These are phyloP conservation scores for Cepaea hortensis DNA, from an alignment of 2,888 invertebrate genomes.

Conservation along the genomic window DNA sequence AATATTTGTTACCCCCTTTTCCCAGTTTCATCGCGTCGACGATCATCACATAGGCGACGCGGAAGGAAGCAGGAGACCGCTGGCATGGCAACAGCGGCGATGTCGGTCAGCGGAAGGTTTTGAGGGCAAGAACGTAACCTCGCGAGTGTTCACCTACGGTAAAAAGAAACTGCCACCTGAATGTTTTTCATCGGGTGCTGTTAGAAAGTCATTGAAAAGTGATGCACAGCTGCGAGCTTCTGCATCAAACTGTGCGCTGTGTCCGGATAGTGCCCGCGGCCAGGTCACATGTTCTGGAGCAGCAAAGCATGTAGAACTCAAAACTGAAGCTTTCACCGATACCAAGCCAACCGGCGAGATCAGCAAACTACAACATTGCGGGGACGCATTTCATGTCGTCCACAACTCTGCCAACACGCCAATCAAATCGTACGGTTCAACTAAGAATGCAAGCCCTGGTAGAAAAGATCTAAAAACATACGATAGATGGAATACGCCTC, in stretches of 20 bases:
- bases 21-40: neutral
- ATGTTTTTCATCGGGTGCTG: neutral
- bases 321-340: neutral
- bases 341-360: neutral
- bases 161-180: neutral
- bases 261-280: no score
- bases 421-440: neutral
- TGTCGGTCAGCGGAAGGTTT: conserved; percentile 19
- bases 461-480: neutral
- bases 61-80: neutral
- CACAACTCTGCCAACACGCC: no score
- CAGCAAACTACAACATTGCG: no score
- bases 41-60: neutral
- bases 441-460: neutral
- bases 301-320: neutral
- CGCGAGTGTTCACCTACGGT: neutral
- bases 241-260: neutral
- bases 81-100: neutral
- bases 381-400: no score
- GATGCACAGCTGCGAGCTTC: neutral
- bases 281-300: neutral
- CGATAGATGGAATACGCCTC: neutral
- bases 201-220: neutral
- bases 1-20: neutral
- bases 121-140: neutral